Evolutionary conservation across 37 sponge, comb jelly and placozoan species (phyloP), one percentile per base, ranked within the genome.

Genomic region (Ianthella basta): DNA sequence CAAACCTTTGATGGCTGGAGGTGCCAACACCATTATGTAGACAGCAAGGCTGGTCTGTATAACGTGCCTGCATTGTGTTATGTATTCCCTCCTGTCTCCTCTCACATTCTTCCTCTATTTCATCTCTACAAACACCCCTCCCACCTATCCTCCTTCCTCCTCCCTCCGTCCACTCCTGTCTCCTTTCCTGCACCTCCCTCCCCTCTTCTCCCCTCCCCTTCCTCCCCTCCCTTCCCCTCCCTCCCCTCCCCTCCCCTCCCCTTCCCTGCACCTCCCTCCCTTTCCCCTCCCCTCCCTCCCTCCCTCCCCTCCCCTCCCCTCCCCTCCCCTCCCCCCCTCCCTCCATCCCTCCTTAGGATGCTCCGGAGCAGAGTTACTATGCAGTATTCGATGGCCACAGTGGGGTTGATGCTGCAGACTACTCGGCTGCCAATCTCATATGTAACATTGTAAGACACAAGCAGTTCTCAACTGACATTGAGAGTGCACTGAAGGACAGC

Each of bases 321-420:
- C 54, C 5, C 60, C 8, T 5, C 21, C 10, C 32, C 29, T 35
- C 34, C 20, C 34, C 32, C 60, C 57, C 8, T 8, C 29, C 21
- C 59, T 32, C 40, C 19, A 4, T 13, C 27, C 16, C 32, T 34
- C 12, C 54, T 2, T 57, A 92, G 93, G 93, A 79, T 34, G 32
- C 85, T 0, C 78, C 70, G 36, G 80, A 86, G 3, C 91, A 93
- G 80, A 56, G 92, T 0, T 93, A 84, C 80, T 96, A 86, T 70
- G 94, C 86, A 40, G 97, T 99, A 69, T 99, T 87, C 79, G 99
- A 99, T 85, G 99, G 99, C 50, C 99, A 99, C 65, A 88, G 94
- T 15, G 99, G 97, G 18, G 83, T 88, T 0, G 95, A 99, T 27
- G 97, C 99, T 29, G 97, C 98, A 41, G 79, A 35, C 63, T 99